These are phyloP conservation scores for Eospalax fontanierii DNA, from an alignment of 2,797 vertebrate genomes.

Conservation along the genomic window DNA sequence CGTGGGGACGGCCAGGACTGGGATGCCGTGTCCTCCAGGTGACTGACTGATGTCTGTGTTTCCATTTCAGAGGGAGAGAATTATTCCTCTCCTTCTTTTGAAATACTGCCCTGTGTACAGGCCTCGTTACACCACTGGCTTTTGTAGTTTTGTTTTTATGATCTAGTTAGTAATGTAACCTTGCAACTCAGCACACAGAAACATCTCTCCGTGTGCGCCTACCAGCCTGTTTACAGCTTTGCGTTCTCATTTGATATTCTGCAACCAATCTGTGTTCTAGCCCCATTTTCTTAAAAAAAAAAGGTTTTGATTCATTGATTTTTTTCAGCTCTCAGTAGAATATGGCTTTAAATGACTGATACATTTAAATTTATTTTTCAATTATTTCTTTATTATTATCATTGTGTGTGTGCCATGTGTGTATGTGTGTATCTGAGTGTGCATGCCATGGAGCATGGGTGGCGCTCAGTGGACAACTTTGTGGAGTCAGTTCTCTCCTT, in stretches of 20 bases:
- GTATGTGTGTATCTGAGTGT: neutral
- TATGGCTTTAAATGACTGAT: constrained; percentile 2
- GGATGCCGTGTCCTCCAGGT: constrained; percentile 96
- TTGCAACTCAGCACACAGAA: neutral
- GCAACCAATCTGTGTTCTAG: neutral
- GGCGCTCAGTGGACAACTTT: neutral
- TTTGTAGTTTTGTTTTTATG: neutral
- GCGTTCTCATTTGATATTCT: neutral
- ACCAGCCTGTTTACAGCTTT: neutral
- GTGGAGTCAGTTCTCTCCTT: neutral
- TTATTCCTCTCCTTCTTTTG: neutral
- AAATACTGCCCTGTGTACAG: neutral
- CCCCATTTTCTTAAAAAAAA: neutral
- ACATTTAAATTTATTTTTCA: neutral
- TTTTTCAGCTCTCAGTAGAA: neutral
- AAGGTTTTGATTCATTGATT: neutral
- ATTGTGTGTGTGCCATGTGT: neutral
- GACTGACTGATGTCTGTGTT: constrained; percentile 24
- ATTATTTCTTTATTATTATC: too few species aligned
- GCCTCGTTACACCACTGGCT: neutral
- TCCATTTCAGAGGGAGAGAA: neutral
- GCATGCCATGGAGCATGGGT: neutral
- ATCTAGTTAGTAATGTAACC: neutral
- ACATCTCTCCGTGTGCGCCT: neutral
- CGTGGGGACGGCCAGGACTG: constrained; percentile 98